These are phyloP conservation scores for Lasioglossum lativentre DNA, from an alignment of 2,888 invertebrate species.

Conservation along the genomic window DNA sequence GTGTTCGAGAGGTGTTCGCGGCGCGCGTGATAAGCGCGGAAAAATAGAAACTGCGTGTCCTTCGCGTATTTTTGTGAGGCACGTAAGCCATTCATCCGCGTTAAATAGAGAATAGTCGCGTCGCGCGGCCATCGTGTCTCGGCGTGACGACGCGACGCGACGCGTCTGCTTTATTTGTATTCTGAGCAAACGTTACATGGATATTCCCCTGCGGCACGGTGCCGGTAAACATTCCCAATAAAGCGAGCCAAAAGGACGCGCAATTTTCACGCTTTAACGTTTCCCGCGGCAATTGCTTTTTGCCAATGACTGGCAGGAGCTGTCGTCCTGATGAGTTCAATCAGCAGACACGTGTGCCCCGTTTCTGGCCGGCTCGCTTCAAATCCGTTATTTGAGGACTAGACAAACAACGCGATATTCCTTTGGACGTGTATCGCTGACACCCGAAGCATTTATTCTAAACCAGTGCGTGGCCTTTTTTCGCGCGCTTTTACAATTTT, in stretches of 20 bases:
- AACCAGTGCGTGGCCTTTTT: neutral
- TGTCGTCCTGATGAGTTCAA: constrained; percentile 60
- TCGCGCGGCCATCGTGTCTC: constrained; percentile 10
- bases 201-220: constrained; percentile 56
- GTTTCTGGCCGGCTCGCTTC: neutral
- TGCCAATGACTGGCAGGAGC: constrained; percentile 60
- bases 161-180: constrained; percentile 41
- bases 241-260: constrained; percentile 54
- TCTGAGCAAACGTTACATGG: constrained; percentile 63
- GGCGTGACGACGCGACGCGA: neutral
- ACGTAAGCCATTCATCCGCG: constrained; percentile 8
- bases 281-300: constrained; percentile 66
- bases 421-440: neutral
- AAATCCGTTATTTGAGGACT: constrained; percentile 25
- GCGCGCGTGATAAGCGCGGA: neutral
- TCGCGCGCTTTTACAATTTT: neutral
- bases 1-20: neutral
- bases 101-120: constrained; percentile 22
- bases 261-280: constrained; percentile 72
- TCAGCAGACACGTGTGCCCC: constrained; percentile 23
- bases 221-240: constrained; percentile 58
- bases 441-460: neutral
- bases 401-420: constrained; percentile 2
- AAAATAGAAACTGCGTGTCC: neutral
- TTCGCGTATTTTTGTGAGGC: neutral